These are phyloP conservation scores for Gymnoscelis rufifasciata DNA, from an alignment of 2,888 invertebrate genomes.

Conservation along the genomic window DNA sequence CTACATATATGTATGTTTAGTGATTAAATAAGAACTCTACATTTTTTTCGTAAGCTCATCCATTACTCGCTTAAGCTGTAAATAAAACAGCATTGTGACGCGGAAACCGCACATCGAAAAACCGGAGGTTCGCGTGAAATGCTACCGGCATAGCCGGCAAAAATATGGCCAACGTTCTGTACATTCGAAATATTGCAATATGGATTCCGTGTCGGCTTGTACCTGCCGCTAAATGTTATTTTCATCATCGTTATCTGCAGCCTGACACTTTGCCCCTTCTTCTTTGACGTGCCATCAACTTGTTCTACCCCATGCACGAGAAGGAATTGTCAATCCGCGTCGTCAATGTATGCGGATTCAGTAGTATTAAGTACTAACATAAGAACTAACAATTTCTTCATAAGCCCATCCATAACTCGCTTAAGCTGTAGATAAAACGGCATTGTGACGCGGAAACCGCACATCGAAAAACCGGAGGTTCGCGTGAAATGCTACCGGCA, in stretches of 20 bases:
- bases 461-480: constrained; percentile 66
- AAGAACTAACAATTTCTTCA: constrained; percentile 40
- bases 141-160: constrained; percentile 57
- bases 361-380: not conserved
- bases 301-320: too few relatives aligned
- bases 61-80: constrained; percentile 55
- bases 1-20: too few relatives aligned
- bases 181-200: constrained; percentile 58
- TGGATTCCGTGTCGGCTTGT: constrained; percentile 54
- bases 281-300: too few relatives aligned
- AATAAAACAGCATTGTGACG: constrained; percentile 65
- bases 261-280: too few relatives aligned
- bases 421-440: constrained; percentile 64
- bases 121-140: constrained; percentile 68
- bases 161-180: constrained; percentile 61
- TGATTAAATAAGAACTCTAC: constrained; percentile 15
- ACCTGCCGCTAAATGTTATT: constrained; percentile 28
- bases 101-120: constrained; percentile 70
- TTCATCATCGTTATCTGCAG: constrained; percentile 17
- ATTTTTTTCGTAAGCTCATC: constrained; percentile 56
- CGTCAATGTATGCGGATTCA: too few relatives aligned
- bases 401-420: constrained; percentile 56
- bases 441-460: constrained; percentile 66
- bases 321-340: too few relatives aligned
- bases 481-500: constrained; percentile 67